Conservation (phyloP, 2,797 vertebrate genomes). For the Acropternis orthonyx region DNA sequence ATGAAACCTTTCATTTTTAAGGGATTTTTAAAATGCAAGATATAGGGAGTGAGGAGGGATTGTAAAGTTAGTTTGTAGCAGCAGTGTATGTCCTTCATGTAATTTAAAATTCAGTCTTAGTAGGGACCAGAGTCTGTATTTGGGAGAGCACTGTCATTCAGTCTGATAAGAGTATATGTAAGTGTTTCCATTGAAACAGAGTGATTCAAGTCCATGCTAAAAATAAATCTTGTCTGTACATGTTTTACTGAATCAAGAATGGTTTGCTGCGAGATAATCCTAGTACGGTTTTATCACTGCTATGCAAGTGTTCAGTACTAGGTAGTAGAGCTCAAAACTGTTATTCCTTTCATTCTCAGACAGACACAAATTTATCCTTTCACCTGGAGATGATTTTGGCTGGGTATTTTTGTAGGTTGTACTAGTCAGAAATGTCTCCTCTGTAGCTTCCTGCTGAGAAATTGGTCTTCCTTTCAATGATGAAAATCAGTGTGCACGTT, state of each 20-base stretch:
- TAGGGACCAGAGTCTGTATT: not conserved
- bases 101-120: not conserved
- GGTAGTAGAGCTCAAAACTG: not conserved
- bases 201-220: not conserved
- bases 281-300: not conserved
- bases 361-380: not conserved
- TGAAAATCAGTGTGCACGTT: not conserved
- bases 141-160: not conserved
- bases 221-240: not conserved
- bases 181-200: not conserved
- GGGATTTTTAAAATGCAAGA: not conserved
- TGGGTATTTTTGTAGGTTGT: not conserved
- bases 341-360: not conserved
- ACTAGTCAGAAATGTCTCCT: not conserved
- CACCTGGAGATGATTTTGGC: not conserved
- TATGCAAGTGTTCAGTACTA: not conserved
- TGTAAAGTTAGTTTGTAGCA: not conserved
- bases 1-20: conserved; percentile 9
- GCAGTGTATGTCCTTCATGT: not conserved
- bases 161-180: not conserved
- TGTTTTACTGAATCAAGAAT: not conserved
- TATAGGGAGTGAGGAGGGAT: accelerated
- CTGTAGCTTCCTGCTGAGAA: not conserved
- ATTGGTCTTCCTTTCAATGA: not conserved
- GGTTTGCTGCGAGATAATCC: not conserved